phyloP scores from a whole-genome alignment of 2,113 vertebrate species.

The Tragelaphus buxtoni region DNA sequence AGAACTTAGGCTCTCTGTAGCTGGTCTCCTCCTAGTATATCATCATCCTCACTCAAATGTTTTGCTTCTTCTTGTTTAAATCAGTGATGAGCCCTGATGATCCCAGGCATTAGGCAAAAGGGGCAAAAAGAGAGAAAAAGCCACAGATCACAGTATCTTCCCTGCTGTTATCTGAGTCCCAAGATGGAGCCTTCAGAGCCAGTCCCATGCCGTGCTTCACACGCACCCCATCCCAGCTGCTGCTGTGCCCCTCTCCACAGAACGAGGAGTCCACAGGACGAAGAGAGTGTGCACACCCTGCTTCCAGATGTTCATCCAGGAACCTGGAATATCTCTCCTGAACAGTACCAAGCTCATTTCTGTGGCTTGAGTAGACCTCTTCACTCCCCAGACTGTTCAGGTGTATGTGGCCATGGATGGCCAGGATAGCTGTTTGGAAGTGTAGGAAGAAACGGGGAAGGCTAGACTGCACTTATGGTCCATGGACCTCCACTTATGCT shows the following conservation, averaged over 20 bases:
- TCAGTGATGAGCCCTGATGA: background rate
- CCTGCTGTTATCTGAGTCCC: background rate
- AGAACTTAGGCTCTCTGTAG: background rate
- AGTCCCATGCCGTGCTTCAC: accelerated
- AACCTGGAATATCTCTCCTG: background rate
- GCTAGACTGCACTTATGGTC: background rate
- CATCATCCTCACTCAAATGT: background rate
- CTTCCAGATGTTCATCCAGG: background rate
- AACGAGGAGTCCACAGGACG: background rate
- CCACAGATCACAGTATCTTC: background rate
- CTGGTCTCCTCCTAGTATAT: background rate
- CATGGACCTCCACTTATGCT: background rate
- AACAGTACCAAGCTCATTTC: background rate
- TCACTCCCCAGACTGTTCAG: background rate
- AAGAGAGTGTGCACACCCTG: too few relatives aligned
- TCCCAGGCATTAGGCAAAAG: background rate
- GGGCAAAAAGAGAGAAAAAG: background rate
- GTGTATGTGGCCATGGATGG: background rate
- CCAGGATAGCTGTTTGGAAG: background rate
- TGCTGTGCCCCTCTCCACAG: background rate
- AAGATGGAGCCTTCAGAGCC: background rate
- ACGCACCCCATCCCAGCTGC: background rate
- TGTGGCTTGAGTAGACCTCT: background rate
- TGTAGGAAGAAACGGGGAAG: background rate
- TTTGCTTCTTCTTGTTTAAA: background rate